A percentile compares a stretch with the other conserved stretches of the same genome.
Conservation (phyloP, 1,140 invertebrate genomes). For the Drosophila pallidifrons region DNA sequence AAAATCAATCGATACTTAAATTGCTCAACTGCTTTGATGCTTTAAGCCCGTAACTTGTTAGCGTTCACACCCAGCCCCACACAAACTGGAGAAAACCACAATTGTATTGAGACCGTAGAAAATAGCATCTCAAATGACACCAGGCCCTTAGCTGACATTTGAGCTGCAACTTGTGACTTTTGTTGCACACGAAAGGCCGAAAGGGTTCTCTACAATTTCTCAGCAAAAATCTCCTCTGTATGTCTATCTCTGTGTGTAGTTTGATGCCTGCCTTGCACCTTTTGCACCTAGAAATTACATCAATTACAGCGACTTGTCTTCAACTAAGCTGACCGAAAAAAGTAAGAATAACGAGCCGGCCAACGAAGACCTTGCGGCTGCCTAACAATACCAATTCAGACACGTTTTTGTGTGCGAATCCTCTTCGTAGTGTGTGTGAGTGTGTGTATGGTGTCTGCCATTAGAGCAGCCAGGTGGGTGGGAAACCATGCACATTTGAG, state of each 20-base stretch:
- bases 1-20: slow-evolving; percentile 64
- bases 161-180: slow-evolving; percentile 41
- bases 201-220: slow-evolving; percentile 18
- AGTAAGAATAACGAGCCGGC: slow-evolving; percentile 75
- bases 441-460: slow-evolving; percentile 6
- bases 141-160: slow-evolving; percentile 20
- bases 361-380: slow-evolving; percentile 53
- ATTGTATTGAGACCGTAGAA: not conserved
- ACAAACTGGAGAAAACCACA: slow-evolving; percentile 10
- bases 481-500: slow-evolving; percentile 51
- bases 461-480: slow-evolving; percentile 7
- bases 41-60: slow-evolving; percentile 46
- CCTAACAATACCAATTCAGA: slow-evolving; percentile 51
- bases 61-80: slow-evolving; percentile 5
- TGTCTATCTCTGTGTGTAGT: slow-evolving; percentile 44
- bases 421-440: slow-evolving; percentile 3
- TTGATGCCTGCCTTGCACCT: slow-evolving; percentile 65
- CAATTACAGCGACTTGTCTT: slow-evolving; percentile 76
- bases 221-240: slow-evolving; percentile 13
- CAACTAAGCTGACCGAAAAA: slow-evolving; percentile 72
- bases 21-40: not conserved
- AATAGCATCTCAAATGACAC: slow-evolving; percentile 31
- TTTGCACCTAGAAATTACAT: slow-evolving; percentile 70
- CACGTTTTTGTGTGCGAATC: slow-evolving; percentile 11
- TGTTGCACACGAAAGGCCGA: slow-evolving; percentile 35